Conservation (phyloP, 2,888 invertebrate species). For the Rhamnusium bicolor region DNA sequence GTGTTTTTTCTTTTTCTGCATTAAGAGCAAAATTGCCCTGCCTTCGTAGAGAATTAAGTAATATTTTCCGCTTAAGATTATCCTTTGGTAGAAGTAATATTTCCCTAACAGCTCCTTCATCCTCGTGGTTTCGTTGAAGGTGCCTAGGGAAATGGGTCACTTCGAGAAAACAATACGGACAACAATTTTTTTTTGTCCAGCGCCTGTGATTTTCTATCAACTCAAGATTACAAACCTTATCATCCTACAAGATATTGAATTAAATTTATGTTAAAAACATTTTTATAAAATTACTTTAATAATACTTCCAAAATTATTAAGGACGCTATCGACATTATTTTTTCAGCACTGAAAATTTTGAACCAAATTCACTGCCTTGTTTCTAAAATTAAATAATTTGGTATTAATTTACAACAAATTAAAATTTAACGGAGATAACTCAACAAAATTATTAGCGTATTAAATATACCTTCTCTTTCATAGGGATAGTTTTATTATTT, state of each 20-base stretch:
- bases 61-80: conserved; percentile 20
- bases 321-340: not conserved
- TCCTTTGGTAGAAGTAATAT: not conserved
- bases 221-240: not conserved
- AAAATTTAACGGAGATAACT: too few species aligned
- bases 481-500: too few species aligned
- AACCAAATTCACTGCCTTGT: not conserved
- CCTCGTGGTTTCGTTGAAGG: conserved; percentile 4
- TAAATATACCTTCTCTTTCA: too few species aligned
- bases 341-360: not conserved
- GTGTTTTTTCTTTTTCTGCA: not conserved
- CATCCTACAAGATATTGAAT: not conserved
- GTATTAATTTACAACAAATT: too few species aligned
- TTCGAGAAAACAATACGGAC: conserved; percentile 24
- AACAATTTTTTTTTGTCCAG: conserved; percentile 29
- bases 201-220: not conserved
- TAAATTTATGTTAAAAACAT: not conserved
- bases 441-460: not conserved
- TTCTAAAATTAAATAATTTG: not conserved
- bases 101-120: conserved; percentile 26
- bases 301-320: conserved; percentile 8
- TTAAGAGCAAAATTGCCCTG: conserved; percentile 23
- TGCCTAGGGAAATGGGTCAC: conserved; percentile 23
- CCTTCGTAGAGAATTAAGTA: conserved; percentile 23
- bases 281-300: not conserved